Evolutionary conservation across 2,113 vertebrate genomes (phyloP).

Genomic region (Petroica traversi): DNA sequence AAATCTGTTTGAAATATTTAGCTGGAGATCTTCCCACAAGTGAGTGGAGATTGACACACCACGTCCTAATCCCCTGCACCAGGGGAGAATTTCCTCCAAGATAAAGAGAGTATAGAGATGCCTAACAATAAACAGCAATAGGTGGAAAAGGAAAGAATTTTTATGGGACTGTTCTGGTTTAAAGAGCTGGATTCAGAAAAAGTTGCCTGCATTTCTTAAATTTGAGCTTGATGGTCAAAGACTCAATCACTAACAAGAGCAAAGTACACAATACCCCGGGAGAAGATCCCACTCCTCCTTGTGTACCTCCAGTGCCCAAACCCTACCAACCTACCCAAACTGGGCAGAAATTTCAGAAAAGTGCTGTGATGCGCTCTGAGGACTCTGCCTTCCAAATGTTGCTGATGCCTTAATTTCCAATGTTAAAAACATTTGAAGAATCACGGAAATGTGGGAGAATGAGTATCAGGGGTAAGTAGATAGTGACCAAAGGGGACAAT

Average conservation of each 20-base stretch:
- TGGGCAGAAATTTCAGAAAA: background rate
- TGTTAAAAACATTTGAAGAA: background rate
- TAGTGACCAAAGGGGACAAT: background rate
- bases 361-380: background rate
- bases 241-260: background rate
- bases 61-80: background rate
- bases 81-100: background rate
- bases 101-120: background rate
- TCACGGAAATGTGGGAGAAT: background rate
- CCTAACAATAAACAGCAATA: background rate
- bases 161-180: background rate
- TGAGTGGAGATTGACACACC: background rate
- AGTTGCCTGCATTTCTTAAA: background rate
- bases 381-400: background rate
- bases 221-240: background rate
- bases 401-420: background rate
- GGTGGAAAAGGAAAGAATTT: background rate
- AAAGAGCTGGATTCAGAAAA: background rate
- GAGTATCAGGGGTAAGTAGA: background rate
- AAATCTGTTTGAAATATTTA: conserved; percentile 47
- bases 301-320: background rate
- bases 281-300: background rate
- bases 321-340: background rate
- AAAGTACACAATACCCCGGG: background rate
- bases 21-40: background rate